Base-by-base conservation (phyloP, 2,113 vertebrate genomes). In the Podarcis cretensis region DNA sequence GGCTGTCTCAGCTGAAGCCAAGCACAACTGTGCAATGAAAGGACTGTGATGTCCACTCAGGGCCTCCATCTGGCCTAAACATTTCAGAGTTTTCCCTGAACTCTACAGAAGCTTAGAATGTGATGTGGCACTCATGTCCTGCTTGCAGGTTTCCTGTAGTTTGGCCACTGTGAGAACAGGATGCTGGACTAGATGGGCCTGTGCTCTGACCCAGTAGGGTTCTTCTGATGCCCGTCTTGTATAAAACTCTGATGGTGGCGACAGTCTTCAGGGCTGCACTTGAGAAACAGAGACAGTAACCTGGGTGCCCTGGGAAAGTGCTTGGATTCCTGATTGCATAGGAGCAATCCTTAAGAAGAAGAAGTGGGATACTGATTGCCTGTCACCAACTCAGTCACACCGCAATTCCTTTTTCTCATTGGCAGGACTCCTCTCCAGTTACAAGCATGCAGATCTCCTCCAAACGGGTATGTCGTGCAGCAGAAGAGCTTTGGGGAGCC, bases 381-480 rank as follows among this genome's bases (percentile, higher is more conserved):
- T 14, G 16, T 3, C 0, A 59, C 20, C 5, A 0, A 0, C 37
- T 43, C 1, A 0, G 12, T 6, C 3, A 88, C 74, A 89, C 84
- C 16, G 12, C 27, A 75, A 25, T 89, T 35, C 48, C 40, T 57
- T 0, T 1, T 87, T 85, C 83, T 93, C 85, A 5, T 85, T 89
- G 77, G 5, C 95, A 99, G 99, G 97, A 99, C 1, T 96, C 97
- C 0, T 97, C 98, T 0, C 95, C 98, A 4, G 96, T 99, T 94
- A 98, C 96, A 91, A 98, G 98, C 96, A 98, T 99, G 97, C 98
- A 99, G 93, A 97, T 99, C 92, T 99, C 99, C 57, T 99, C 98
- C 69, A 99, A 99, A 89, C 96, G 99, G 96, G 99, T 99, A 97
- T 95, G 96, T 93, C 73, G 35, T 37, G 25, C 73, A 76, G 68